Conservation (phyloP, 2,888 invertebrate genomes). For the Callyntrura guangdongensis region DNA sequence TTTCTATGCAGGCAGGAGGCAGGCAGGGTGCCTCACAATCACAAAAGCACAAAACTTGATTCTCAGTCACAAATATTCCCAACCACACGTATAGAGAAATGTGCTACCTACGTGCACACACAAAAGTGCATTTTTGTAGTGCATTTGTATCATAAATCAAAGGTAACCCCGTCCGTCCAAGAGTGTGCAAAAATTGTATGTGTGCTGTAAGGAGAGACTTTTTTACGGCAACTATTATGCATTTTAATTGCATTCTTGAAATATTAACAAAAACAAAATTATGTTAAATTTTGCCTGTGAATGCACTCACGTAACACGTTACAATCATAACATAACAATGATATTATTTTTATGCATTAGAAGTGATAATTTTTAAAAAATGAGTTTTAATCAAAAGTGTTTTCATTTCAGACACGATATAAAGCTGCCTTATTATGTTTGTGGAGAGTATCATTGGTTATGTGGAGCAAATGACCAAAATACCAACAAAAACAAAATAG, state of each 20-base stretch:
- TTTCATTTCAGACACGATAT: constrained; percentile 42
- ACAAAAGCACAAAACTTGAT: too few species aligned
- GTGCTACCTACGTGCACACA: not conserved
- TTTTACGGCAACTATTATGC: not conserved
- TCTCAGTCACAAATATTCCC: too few species aligned
- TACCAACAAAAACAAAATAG: constrained; percentile 48
- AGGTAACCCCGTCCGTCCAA: too few species aligned
- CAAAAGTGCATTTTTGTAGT: not conserved
- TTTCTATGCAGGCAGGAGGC: too few species aligned
- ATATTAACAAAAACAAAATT: not conserved
- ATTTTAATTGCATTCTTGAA: constrained; percentile 25
- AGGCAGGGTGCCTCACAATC: too few species aligned
- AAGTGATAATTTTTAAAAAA: constrained; percentile 43
- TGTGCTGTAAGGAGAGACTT: not conserved
- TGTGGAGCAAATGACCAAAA: constrained; percentile 57
- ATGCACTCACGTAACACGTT: constrained; percentile 31
- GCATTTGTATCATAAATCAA: too few species aligned
- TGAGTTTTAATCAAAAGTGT: constrained; percentile 65
- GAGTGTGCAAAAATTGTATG: too few species aligned
- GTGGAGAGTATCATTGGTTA: constrained; percentile 23
- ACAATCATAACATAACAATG: not conserved
- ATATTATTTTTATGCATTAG: constrained; percentile 20
- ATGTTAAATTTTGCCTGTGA: constrained; percentile 8
- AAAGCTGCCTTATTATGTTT: constrained; percentile 16
- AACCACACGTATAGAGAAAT: too few species aligned